These are phyloP conservation scores for Morus bassanus DNA, from an alignment of 2,797 vertebrate genomes.

Conservation along the genomic window DNA sequence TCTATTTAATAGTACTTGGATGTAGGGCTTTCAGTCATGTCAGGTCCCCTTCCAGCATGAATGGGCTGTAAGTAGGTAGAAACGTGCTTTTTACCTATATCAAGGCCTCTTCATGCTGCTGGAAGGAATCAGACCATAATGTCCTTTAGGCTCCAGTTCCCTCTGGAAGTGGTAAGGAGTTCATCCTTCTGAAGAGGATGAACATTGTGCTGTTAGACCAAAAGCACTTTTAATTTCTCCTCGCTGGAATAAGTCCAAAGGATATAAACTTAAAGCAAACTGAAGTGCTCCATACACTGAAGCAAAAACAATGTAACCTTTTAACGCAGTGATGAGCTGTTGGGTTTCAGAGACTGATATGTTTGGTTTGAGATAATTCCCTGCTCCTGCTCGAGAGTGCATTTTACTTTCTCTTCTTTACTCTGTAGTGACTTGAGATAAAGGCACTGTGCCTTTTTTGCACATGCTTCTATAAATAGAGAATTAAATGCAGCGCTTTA, in stretches of 20 bases:
- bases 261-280: conserved; percentile 7
- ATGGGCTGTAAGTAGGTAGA: not conserved
- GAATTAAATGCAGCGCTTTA: not conserved
- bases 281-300: not conserved
- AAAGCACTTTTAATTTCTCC: conserved; percentile 23
- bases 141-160: not conserved
- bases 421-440: not conserved
- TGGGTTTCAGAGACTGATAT: conserved; percentile 23
- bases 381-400: not conserved
- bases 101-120: not conserved
- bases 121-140: not conserved
- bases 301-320: conserved; percentile 23
- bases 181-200: not conserved
- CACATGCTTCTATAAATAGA: conserved; percentile 28
- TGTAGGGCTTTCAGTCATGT: not conserved
- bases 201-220: not conserved
- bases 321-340: conserved; percentile 38
- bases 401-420: conserved; percentile 47
- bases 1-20: not conserved
- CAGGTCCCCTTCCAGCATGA: not conserved
- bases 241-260: not conserved
- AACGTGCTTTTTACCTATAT: not conserved
- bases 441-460: conserved; percentile 2
- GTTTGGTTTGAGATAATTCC: conserved; percentile 36
- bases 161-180: not conserved